Evolutionary conservation across 2,113 vertebrate genomes (phyloP), one percentile per base, ranked within the genome.

Genomic region (Coturnix japonica): DNA sequence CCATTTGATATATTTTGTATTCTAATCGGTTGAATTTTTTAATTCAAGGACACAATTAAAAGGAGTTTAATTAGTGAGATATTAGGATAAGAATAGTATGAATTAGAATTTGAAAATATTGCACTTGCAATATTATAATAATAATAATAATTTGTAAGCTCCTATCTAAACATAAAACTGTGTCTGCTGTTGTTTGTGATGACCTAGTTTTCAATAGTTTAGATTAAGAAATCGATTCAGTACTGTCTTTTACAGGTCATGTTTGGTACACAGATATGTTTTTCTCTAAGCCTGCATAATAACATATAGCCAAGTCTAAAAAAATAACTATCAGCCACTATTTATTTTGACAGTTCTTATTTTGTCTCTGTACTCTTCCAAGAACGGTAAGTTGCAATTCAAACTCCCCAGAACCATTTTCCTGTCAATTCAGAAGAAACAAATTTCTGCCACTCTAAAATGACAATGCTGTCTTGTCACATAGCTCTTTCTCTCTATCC

Each of bases 21-120:
- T 95, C 90, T 73, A 96, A 37, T 37, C 37, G 60, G 79, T n/a
- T 74, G 64, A 18, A 63, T 69, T 87, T 95, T 85, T 88, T 83
- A 94, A 88, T 83, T 95, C 86, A 94, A 93, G 44, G 63, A 84
- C 44, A 78, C 54, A 95, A 91, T 83, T 78, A 56, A 90, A 90
- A 86, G 22, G 31, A 81, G 93, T 80, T 76, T 89, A 88, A 94
- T 96, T 66, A 89, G 26, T 28, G 33, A 26, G 37, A 56, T 82
- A 94, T 65, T 41, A 56, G 43, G 81, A 85, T 76, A 61, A 80
- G 81, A 63, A 33, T 53, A 76, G n/a, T 39, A 94, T 43, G 37
- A 95, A 87, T 43, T 28, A 94, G 87, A 94, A 95, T 79, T 94
- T 54, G 85, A 96, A 89, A 49, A 22, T 46, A 74, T 64, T 33